A percentile compares a stretch with the other conserved stretches of the same genome.
These are phyloP conservation scores for Actinia tenebrosa DNA, from an alignment of 64 coral and sea anemone species.

Conservation along the genomic window DNA sequence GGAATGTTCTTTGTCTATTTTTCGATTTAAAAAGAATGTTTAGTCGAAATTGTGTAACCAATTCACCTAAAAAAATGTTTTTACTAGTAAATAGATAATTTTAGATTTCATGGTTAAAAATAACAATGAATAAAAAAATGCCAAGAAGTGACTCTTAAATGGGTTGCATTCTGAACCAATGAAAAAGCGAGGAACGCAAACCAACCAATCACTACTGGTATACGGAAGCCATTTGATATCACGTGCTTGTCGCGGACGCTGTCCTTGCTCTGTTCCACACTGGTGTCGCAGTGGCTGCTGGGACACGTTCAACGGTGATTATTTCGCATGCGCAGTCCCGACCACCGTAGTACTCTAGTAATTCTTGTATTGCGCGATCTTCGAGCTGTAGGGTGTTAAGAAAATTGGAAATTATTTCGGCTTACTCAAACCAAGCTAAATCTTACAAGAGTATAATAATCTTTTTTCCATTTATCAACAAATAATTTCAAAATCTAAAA, in stretches of 20 bases:
- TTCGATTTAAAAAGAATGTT: not conserved
- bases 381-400: slow-evolving; percentile 22
- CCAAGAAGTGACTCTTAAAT: not conserved
- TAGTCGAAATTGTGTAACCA: not conserved
- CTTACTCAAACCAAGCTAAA: too few species aligned
- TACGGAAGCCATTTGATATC: not conserved
- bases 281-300: slow-evolving; percentile 29
- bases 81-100: too few species aligned
- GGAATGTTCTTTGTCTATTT: not conserved
- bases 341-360: slow-evolving; percentile 48
- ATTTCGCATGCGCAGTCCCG: slow-evolving; percentile 48
- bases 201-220: not conserved
- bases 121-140: not conserved
- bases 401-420: not conserved
- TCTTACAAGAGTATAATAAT: too few species aligned
- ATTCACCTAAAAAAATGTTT: too few species aligned
- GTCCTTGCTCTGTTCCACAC: slow-evolving; percentile 55
- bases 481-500: too few species aligned
- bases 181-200: too few species aligned
- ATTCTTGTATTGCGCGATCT: slow-evolving; percentile 56
- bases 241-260: not conserved
- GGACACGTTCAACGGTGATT: slow-evolving; percentile 47
- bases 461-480: too few species aligned
- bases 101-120: too few species aligned
- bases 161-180: not conserved